phyloP scores from a whole-genome alignment of 1,140 invertebrate species.

The Atta texana region DNA sequence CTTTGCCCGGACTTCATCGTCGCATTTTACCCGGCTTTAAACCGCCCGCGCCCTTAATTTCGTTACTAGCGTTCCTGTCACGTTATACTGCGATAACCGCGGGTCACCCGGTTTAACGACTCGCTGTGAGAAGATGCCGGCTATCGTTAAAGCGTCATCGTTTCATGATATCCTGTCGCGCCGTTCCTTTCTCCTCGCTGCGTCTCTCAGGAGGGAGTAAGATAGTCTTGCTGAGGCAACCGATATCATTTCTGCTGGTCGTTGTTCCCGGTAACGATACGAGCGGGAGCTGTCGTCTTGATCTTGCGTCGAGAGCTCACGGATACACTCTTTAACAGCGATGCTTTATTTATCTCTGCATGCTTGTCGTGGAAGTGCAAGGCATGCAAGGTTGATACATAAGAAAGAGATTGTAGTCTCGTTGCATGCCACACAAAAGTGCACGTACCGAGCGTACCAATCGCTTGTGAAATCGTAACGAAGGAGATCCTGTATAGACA shows the following conservation, averaged over 20 bases:
- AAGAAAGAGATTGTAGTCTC: not conserved
- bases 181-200: not conserved
- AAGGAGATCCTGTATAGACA: constrained; percentile 7
- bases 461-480: constrained; percentile 44
- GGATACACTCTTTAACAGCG: not conserved
- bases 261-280: constrained; percentile 53
- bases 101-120: constrained; percentile 63
- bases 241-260: constrained; percentile 43
- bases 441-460: constrained; percentile 10
- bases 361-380: not conserved
- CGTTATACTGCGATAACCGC: constrained; percentile 66
- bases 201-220: constrained; percentile 3
- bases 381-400: not conserved
- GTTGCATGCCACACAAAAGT: not conserved
- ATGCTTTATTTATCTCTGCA: constrained; percentile 5
- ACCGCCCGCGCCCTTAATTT: constrained; percentile 73
- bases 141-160: constrained; percentile 46
- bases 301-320: not conserved
- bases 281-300: constrained; percentile 8
- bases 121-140: constrained; percentile 32
- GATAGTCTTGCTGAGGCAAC: constrained; percentile 7
- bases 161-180: constrained; percentile 26
- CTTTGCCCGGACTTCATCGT: constrained; percentile 20
- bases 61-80: constrained; percentile 60
- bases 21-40: constrained; percentile 45